A percentile compares a stretch with the other conserved stretches of the same genome.
Conservation (phyloP, 2,888 invertebrate species). For the Arctia plantaginis region DNA sequence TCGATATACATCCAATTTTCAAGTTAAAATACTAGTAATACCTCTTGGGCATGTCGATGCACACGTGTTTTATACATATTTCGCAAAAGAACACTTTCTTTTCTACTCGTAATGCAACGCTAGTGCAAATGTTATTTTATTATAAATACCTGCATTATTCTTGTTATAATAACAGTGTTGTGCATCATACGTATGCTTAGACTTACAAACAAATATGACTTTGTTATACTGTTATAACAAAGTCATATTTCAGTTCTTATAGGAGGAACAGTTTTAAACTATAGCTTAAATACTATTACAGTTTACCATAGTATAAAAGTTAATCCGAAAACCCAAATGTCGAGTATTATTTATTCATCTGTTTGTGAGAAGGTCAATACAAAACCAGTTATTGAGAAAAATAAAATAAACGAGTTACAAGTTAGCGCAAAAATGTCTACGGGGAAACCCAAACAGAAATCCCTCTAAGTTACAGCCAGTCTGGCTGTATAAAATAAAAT, state of each 20-base stretch:
- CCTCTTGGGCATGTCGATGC: background rate
- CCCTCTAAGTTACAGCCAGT: constrained; percentile 14
- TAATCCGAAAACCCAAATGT: background rate
- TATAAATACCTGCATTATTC: background rate
- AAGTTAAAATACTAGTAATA: too few relatives aligned
- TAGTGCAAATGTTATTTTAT: background rate
- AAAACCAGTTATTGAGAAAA: background rate
- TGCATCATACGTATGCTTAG: background rate
- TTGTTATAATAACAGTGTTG: background rate
- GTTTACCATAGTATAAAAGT: too few relatives aligned
- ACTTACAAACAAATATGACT: background rate
- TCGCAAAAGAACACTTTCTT: background rate
- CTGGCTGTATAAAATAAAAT: constrained; percentile 30
- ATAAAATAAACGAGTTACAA: background rate
- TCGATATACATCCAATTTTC: too few relatives aligned
- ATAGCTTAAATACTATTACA: too few relatives aligned
- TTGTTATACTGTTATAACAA: too few relatives aligned
- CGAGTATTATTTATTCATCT: background rate
- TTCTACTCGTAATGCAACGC: background rate
- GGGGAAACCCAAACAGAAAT: constrained; percentile 30
- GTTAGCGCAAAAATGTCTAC: constrained; percentile 6
- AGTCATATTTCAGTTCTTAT: too few relatives aligned
- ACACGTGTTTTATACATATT: background rate
- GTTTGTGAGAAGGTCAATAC: background rate
- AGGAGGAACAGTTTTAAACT: too few relatives aligned